These are phyloP conservation scores for Melanchra persicariae DNA, from an alignment of 2,888 invertebrate genomes.

Conservation along the genomic window DNA sequence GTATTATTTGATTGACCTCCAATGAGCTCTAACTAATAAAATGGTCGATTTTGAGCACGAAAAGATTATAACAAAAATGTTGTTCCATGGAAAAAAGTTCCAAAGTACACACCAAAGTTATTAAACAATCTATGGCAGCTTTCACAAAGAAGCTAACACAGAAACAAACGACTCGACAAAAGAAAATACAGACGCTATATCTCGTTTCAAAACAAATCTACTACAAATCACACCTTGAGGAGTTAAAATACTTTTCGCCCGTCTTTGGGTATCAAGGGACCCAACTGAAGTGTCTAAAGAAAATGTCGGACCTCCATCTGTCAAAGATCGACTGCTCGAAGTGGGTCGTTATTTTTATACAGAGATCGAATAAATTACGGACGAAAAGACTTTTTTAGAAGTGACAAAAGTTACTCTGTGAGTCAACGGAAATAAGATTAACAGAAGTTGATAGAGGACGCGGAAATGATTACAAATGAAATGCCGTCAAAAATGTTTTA, in stretches of 20 bases:
- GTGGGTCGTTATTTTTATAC: constrained; percentile 51
- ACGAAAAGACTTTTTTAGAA: constrained; percentile 19
- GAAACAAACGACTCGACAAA: constrained; percentile 3
- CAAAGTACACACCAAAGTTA: too few species aligned
- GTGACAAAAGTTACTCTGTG: constrained; percentile 10
- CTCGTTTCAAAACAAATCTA: constrained; percentile 50
- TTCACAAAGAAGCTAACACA: constrained; percentile 8
- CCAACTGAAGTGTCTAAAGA: constrained; percentile 20
- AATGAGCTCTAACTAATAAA: too few species aligned
- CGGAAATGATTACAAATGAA: neutral
- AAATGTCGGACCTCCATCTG: constrained; percentile 50
- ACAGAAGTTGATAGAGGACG: constrained; percentile 16
- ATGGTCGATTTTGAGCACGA: neutral
- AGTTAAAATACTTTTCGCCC: constrained; percentile 28
- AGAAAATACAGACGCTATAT: constrained; percentile 3
- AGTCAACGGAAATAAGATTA: constrained; percentile 23
- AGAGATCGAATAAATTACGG: constrained; percentile 36
- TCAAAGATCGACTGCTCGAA: constrained; percentile 25
- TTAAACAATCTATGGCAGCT: constrained; percentile 7
- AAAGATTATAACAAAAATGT: neutral
- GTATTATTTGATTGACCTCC: too few species aligned
- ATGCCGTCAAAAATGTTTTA: too few species aligned
- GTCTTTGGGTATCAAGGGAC: constrained; percentile 38
- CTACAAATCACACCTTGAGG: constrained; percentile 44
- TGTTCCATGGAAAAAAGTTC: neutral